Percentiles rank a stretch among this genome's conserved stretches.
These are phyloP conservation scores for Beroe forskalii DNA, from an alignment of 37 sponge, comb jelly and placozoan genomes.

Conservation along the genomic window DNA sequence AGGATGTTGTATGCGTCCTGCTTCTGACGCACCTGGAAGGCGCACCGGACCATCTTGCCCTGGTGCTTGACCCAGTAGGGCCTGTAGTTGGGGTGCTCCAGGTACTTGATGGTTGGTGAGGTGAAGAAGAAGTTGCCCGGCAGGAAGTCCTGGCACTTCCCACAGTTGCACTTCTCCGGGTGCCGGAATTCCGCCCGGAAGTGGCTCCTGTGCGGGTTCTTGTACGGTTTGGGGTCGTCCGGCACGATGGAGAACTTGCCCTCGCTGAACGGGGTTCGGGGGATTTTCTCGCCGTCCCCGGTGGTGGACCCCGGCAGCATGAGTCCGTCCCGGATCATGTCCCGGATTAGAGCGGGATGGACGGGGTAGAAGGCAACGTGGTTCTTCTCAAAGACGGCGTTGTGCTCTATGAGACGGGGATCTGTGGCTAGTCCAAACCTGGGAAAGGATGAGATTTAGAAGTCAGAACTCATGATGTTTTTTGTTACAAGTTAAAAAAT, in stretches of 20 bases:
- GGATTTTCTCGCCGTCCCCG: conserved; percentile 41
- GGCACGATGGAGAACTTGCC: conserved; percentile 64
- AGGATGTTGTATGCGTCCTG: conserved; percentile 62
- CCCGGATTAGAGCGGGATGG: conserved; percentile 44
- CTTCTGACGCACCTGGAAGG: conserved; percentile 65
- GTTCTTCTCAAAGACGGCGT: conserved; percentile 55
- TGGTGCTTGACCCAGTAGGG: conserved; percentile 58
- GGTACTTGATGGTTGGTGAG: conserved; percentile 65
- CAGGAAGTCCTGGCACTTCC: conserved; percentile 49
- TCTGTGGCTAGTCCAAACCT: conserved; percentile 64
- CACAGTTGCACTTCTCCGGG: conserved; percentile 64
- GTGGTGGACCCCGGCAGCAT: conserved; percentile 63
- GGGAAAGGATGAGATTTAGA: neutral
- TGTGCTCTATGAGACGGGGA: conserved; percentile 50
- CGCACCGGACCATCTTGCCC: conserved; percentile 66
- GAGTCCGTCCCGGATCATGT: conserved; percentile 18
- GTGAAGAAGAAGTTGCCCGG: conserved; percentile 64
- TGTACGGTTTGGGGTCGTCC: conserved; percentile 65
- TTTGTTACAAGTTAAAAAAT: no score
- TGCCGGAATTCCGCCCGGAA: conserved; percentile 64
- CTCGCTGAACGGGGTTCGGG: conserved; percentile 52
- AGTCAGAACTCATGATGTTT: no score
- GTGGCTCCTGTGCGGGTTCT: conserved; percentile 39
- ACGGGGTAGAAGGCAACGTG: conserved; percentile 63
- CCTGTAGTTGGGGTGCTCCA: conserved; percentile 65